Percentiles rank a stretch among this genome's conserved stretches.
phyloP scores from a whole-genome alignment of 2,888 invertebrate genomes.

The Xestia c-nigrum region DNA sequence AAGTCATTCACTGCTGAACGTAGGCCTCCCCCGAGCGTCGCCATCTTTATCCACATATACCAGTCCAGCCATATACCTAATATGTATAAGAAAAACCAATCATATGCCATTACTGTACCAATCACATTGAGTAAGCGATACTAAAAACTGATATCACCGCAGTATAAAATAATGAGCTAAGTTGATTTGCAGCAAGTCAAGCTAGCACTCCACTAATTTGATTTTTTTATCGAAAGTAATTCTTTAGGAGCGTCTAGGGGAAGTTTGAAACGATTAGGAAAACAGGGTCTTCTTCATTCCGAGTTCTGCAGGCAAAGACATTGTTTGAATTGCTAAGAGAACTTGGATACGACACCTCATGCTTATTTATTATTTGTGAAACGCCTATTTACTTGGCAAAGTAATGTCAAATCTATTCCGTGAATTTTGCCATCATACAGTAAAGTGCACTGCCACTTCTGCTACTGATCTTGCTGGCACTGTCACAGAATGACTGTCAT shows the following conservation, averaged over 20 bases:
- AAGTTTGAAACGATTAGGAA: constrained; percentile 13
- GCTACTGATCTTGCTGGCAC: constrained; percentile 11
- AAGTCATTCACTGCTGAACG: background rate
- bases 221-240: constrained; percentile 24
- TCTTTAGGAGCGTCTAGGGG: constrained; percentile 33
- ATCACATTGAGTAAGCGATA: background rate
- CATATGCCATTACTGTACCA: constrained; percentile 5
- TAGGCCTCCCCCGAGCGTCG: background rate
- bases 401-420: background rate
- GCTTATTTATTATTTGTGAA: background rate
- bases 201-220: constrained; percentile 31
- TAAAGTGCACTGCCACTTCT: background rate
- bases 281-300: background rate
- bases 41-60: background rate
- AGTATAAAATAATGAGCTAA: constrained; percentile 36
- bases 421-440: background rate
- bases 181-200: constrained; percentile 14
- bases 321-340: too few species aligned
- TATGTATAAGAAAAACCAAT: background rate
- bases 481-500: background rate
- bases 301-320: background rate
- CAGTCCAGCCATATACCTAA: background rate
- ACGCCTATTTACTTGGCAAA: background rate
- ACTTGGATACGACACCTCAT: background rate
- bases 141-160: constrained; percentile 21